Evolutionary conservation across 2,113 vertebrate species (phyloP), one percentile per base, ranked within the genome.

Genomic region (Zootoca vivipara): DNA sequence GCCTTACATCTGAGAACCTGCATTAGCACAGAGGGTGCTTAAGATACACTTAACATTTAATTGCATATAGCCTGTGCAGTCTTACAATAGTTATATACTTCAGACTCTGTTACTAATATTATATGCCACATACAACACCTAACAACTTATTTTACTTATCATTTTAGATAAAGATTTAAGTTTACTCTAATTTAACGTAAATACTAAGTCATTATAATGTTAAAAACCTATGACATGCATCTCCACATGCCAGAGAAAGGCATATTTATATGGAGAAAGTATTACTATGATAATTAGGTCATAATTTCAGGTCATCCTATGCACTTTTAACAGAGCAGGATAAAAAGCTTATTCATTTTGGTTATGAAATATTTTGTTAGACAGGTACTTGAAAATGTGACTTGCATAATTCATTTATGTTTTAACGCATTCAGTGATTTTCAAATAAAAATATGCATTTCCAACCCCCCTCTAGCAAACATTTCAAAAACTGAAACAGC

Each of bases 401-500:
- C 62, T 83, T 91, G 42, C 92, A 92, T 87, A 93, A 92, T 92
- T 93, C 92, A 93, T 87, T 90, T 93, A 93, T 89, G 87, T 88
- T 89, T 90, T 95, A 93, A 85, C 80, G 78, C 85, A 95, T 91
- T 85, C 85, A 94, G 81, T 87, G 86, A 91, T 90, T 94, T 94
- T 94, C 87, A 94, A 93, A 90, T 28, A 93, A 91, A 94, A 93
- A 91, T 56, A 74, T 89, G 42, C 62, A 56, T 82, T 24, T 89
- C 91, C 89, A 93, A 79, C 95, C 93, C 88, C 92, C 92, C 92
- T 93, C 85, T 88, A 84, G 69, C 87, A 95, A 94, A 92, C 8
- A 90, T 86, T 93, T 69, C 92, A 89, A 72, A 95, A 92, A 94
- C 4, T 94, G 91, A 94, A 92, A 90, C 94, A 90, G 62, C 69